Percentiles rank a stretch among this genome's conserved stretches.
phyloP scores from a whole-genome alignment of 2,797 vertebrate genomes.

The Acanthurus tractus region DNA sequence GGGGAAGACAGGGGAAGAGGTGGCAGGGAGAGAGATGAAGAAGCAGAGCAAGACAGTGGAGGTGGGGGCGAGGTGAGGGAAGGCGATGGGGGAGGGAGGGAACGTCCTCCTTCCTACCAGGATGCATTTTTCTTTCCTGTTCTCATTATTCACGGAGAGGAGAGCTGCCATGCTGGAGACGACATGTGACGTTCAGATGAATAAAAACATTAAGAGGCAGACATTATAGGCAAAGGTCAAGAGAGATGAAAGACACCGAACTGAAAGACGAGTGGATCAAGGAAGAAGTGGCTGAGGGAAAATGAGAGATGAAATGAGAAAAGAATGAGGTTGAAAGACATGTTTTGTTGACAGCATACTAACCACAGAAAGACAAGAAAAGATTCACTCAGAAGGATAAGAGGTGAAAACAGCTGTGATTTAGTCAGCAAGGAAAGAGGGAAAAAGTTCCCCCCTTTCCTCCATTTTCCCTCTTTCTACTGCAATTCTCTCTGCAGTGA shows the following conservation, averaged over 20 bases:
- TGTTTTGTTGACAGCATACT: not conserved
- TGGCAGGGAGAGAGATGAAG: no score
- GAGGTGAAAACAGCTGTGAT: constrained; percentile 20
- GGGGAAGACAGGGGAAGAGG: constrained; percentile 55
- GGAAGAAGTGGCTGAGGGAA: not conserved
- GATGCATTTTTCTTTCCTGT: constrained; percentile 89
- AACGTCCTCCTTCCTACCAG: constrained; percentile 86
- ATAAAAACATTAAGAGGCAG: constrained; percentile 21
- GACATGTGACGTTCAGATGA: constrained; percentile 75
- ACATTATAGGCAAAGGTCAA: constrained; percentile 29
- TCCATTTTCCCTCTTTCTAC: no score
- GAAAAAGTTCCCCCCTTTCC: no score
- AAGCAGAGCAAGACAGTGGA: constrained; percentile 66
- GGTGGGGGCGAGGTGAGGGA: constrained; percentile 73
- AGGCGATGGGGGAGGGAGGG: constrained; percentile 63
- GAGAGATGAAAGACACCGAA: constrained; percentile 34
- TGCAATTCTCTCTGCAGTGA: not conserved
- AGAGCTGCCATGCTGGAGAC: constrained; percentile 87
- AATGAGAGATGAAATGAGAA: constrained; percentile 8
- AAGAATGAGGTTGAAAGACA: constrained; percentile 3
- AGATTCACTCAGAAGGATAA: constrained; percentile 19
- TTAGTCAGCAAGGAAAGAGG: constrained; percentile 1
- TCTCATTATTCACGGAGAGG: constrained; percentile 88
- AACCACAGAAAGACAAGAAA: not conserved
- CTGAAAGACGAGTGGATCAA: constrained; percentile 5